Percentiles rank a stretch among this genome's conserved stretches.
Conservation (phyloP, 2,888 invertebrate genomes). For the Plusia festucae region DNA sequence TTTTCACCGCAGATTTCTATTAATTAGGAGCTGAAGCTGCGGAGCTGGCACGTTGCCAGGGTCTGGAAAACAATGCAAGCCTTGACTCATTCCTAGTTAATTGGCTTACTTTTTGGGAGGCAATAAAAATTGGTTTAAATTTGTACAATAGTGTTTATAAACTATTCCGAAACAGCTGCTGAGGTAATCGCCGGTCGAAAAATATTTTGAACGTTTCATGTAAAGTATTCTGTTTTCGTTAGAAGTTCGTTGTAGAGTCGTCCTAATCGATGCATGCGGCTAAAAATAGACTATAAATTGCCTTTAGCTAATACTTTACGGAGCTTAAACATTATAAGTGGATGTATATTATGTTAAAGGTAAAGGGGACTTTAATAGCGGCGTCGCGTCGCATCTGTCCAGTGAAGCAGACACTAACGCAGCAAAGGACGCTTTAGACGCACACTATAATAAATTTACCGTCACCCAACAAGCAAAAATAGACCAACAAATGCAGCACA, state of each 20-base stretch:
- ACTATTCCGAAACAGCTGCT: slow-evolving; percentile 59
- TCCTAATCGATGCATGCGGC: slow-evolving; percentile 15
- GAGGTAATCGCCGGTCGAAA: slow-evolving; percentile 53
- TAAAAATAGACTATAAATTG: slow-evolving; percentile 45
- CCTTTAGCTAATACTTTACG: slow-evolving; percentile 26
- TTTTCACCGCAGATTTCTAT: slow-evolving; percentile 57
- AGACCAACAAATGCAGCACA: not conserved
- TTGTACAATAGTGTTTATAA: slow-evolving; percentile 68
- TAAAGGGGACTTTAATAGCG: slow-evolving; percentile 28
- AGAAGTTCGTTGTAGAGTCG: slow-evolving; percentile 24
- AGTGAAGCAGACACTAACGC: slow-evolving; percentile 21
- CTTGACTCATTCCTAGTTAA: slow-evolving; percentile 77
- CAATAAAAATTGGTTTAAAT: slow-evolving; percentile 76
- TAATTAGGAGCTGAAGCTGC: slow-evolving; percentile 64
- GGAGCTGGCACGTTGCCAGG: slow-evolving; percentile 73
- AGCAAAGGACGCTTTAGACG: slow-evolving; percentile 13
- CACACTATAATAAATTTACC: slow-evolving; percentile 17
- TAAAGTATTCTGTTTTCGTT: slow-evolving; percentile 31
- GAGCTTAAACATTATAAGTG: slow-evolving; percentile 40
- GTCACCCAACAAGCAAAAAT: not conserved
- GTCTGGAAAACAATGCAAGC: slow-evolving; percentile 71
- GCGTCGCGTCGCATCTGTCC: slow-evolving; percentile 20
- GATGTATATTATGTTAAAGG: slow-evolving; percentile 22
- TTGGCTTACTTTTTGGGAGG: slow-evolving; percentile 77
- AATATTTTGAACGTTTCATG: slow-evolving; percentile 42